These are phyloP conservation scores for Drosophila auraria DNA, from an alignment of 1,140 invertebrate species.

Conservation along the genomic window DNA sequence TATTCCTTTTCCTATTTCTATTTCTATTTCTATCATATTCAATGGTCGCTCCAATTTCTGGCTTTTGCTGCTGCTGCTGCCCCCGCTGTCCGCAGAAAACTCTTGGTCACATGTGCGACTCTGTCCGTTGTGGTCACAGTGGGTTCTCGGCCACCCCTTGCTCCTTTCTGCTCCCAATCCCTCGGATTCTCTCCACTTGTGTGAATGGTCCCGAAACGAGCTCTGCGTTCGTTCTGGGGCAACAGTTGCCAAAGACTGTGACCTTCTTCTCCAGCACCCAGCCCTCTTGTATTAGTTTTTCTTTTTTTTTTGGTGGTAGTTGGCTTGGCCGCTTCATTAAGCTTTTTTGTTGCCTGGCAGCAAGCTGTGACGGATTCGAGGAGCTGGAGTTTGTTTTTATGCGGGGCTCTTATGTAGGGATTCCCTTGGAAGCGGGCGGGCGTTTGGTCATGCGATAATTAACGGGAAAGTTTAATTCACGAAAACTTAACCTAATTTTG, in stretches of 20 bases:
- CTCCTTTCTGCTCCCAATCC: neutral
- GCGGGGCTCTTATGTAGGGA: conserved; percentile 1
- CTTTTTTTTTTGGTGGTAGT: conserved; percentile 9
- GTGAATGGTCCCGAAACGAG: conserved; percentile 68
- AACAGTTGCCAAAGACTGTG: conserved; percentile 76
- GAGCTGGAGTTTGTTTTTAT: conserved; percentile 55
- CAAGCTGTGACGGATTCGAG: conserved; percentile 67
- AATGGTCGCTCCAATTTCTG: conserved; percentile 61
- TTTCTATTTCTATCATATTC: conserved; percentile 75
- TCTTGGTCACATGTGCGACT: conserved; percentile 69
- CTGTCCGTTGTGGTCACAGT: conserved; percentile 44
- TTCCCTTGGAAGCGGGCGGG: conserved; percentile 2
- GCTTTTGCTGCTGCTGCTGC: conserved; percentile 12
- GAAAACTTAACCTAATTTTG: conserved; percentile 5
- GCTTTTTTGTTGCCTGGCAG: conserved; percentile 49
- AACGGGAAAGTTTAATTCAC: conserved; percentile 10
- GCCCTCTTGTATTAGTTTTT: neutral
- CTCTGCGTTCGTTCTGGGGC: conserved; percentile 43
- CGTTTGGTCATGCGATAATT: conserved; percentile 30
- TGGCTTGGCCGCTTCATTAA: conserved; percentile 66
- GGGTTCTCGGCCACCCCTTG: conserved; percentile 1
- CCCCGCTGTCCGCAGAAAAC: conserved; percentile 9
- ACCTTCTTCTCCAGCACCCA: conserved; percentile 25
- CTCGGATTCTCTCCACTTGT: conserved; percentile 33
- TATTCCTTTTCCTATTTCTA: conserved; percentile 64